Percentiles rank a stretch among this genome's conserved stretches.
phyloP scores from a whole-genome alignment of 2,797 vertebrate species.

The Furcifer pardalis region DNA sequence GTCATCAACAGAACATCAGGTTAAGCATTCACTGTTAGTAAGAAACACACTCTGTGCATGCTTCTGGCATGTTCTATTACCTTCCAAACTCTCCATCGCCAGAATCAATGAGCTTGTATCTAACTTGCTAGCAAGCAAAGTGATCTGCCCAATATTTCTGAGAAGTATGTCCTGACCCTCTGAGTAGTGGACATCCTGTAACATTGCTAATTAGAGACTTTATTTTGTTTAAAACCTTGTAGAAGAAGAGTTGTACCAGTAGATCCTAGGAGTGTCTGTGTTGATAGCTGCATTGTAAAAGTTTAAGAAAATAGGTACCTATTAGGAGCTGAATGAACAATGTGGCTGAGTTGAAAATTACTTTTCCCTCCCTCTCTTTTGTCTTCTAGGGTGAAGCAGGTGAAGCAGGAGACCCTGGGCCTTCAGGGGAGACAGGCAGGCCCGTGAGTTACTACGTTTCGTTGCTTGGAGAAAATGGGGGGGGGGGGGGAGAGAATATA shows the following conservation, averaged over 20 bases:
- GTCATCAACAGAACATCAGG: not conserved
- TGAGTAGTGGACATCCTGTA: not conserved
- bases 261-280: not conserved
- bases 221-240: not conserved
- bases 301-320: not conserved
- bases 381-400: constrained; percentile 86
- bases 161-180: not conserved
- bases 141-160: not conserved
- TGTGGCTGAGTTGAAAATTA: not conserved
- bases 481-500: not conserved
- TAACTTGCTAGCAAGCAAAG: not conserved
- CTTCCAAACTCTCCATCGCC: not conserved
- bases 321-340: too few relatives aligned
- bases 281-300: not conserved
- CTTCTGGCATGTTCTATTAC: not conserved
- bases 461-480: accelerated
- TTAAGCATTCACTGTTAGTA: not conserved
- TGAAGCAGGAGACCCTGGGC: constrained; percentile 86
- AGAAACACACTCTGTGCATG: not conserved
- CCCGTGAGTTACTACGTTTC: constrained; percentile 77
- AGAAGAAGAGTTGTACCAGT: not conserved
- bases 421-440: constrained; percentile 78
- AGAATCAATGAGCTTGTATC: not conserved
- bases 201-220: not conserved
- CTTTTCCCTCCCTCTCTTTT: not conserved